Evolutionary conservation across 64 coral and sea anemone species (phyloP), one percentile per base, ranked within the genome.

Genomic region (Catalaphyllia jardinei): DNA sequence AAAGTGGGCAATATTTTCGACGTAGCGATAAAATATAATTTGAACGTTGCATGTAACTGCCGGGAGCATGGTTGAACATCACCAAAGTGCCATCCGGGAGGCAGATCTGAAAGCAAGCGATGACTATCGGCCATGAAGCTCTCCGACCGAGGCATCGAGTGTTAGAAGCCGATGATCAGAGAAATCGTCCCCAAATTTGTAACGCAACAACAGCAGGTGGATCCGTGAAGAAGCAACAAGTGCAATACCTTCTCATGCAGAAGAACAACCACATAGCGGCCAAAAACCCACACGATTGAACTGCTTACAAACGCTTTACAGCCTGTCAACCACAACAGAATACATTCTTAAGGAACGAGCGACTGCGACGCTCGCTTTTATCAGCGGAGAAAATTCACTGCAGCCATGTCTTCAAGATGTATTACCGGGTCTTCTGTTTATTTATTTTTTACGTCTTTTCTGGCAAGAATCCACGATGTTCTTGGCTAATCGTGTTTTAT

Each of bases 241-340:
- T 85, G 35, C 19, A 85, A 71, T 85, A 85, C 81, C 81, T 85
- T 71, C 81, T 85, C 62, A 85, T 50, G 81, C 62, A 85, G 81
- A 85, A 85, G 52, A 71, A 85, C 35, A 85, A 38, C 81, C 81
- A 85, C 81, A 85, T 85, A 10, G 22, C 24, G 20, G 3, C 20
- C 31, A 11, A 3, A 28, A 27, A 51, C 17, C 10, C 13, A 9
- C 38, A 15, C 18, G 20, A 35, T 65, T 64, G 4, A 20, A 38
- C 31, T 0, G 79, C 79, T 65, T 20, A 13, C 60, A 31, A 22
- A 20, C 16, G 20, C 16, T 27, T 9, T 4, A 3, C 28, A 42
- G 14, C 22, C 10, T 20, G 31, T 1, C 31, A 83, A 30, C 60
- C 31, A 13, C 31, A 62, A 24, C 18, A 35, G 33, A 42, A 4